Evolutionary conservation across 2,888 invertebrate species (phyloP).

Genomic region (Lacanobia wlatinum): DNA sequence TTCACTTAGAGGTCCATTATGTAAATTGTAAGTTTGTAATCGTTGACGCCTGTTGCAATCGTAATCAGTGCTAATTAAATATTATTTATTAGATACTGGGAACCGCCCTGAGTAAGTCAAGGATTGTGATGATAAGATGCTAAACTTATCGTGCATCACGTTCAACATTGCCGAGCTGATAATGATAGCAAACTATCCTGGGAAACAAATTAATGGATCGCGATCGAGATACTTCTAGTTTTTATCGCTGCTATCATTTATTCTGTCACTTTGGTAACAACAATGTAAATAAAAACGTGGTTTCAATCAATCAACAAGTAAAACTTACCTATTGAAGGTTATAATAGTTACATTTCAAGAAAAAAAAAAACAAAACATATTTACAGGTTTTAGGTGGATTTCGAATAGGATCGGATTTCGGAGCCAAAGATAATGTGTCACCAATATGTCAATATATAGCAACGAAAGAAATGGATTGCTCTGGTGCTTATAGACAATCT

Average conservation of each 20-base stretch:
- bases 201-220: conserved; percentile 56
- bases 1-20: conserved; percentile 57
- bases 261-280: conserved; percentile 6
- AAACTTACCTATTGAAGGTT: background rate
- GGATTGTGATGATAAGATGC: conserved; percentile 77
- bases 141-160: conserved; percentile 83
- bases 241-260: conserved; percentile 23
- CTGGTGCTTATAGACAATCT: conserved; percentile 16
- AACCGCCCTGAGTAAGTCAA: conserved; percentile 84
- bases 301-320: conserved; percentile 11
- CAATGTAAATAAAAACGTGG: background rate
- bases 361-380: background rate
- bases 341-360: background rate
- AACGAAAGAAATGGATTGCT: conserved; percentile 33
- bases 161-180: conserved; percentile 59
- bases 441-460: conserved; percentile 22
- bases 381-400: conserved; percentile 1
- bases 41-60: conserved; percentile 69
- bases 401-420: conserved; percentile 16
- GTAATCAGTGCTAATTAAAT: conserved; percentile 76
- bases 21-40: conserved; percentile 66
- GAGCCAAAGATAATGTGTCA: conserved; percentile 17
- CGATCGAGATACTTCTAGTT: conserved; percentile 53
- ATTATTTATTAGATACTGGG: conserved; percentile 72
- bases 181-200: conserved; percentile 56